Evolutionary conservation across 2,888 invertebrate species (phyloP), one percentile per base, ranked within the genome.

Genomic region (Aromia moschata): DNA sequence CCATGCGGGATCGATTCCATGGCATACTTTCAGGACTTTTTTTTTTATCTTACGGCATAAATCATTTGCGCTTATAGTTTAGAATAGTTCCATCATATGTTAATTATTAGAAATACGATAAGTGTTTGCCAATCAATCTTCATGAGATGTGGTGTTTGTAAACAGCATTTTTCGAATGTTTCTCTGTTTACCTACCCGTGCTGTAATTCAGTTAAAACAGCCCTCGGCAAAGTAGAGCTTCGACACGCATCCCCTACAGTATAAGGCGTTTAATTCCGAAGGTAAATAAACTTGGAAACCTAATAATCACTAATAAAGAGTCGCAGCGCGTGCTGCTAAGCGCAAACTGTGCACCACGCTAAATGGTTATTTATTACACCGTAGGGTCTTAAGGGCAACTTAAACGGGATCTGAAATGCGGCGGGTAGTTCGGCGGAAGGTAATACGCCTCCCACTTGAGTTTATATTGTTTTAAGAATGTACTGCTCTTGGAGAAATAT

Each of bases 281-380:
- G 52, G 52, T 52, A 52, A 52, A 52, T 52, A 52, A 41, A 52
- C 52, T 52, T 52, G 52, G 52, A 41, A 52, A 52, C 31, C 52
- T 52, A 52, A 52, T 52, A 52, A 52, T 52, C 52, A 41, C 52
- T 52, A 52, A 52, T 52, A 52, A 52, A 52, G 52, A 52, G 52
- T 41, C 40, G 31, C 41, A 30, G 41, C 52, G 52, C 52, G 41
- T 41, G 52, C 52, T 52, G 17, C 52, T 52, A 41, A 52, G 20
- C 49, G 38, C 38, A 49, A 38, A 38, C 38, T 49, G 49, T 49
- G n/a, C n/a, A 49, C 31, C 16, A 41, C 52, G 41, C 31, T 52
- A 52, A 52, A 52, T 40, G 41, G 41, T 52, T 52, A 52, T 52
- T 52, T 52, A 52, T 52, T 52, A 52, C 41, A 14, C 17, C 7